Evolutionary conservation across 2,113 vertebrate species (phyloP), one percentile per base, ranked within the genome.

Genomic region (Nothoprocta pentlandii): DNA sequence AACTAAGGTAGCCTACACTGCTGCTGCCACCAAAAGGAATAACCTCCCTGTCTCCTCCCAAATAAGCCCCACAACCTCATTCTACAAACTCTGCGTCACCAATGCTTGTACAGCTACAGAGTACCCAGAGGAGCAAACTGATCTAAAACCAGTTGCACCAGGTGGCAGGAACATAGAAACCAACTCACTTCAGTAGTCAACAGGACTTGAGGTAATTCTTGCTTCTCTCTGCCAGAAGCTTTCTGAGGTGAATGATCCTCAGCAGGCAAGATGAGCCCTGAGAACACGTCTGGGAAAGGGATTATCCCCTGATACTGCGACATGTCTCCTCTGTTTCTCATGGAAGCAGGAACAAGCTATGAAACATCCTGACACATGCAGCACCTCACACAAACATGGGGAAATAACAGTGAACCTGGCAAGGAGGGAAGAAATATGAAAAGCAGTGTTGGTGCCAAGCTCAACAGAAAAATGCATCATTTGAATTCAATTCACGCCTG

Each of bases 321-420:
- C 58, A 16, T 19, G 12, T 46, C 69, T 90, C 61, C 12, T 11
- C 36, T 71, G 59, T 32, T 78, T 58, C 14, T 86, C 61, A 61
- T 3, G 7, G 74, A 91, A 80, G 36, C 46, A 42, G 0, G 0
- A 16, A 16, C 49, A 5, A 78, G 6, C 1, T 17, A 68, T 39
- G 46, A n/a, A 80, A 28, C 68, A 61, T 56, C 58, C 28, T 7
- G 4, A 80, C 75, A 63, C 32, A 36, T 0, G 12, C 8, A 68
- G 51, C 51, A 80, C 22, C 47, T 61, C 87, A 91, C 34, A 83
- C 3, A 42, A 73, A 56, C 23, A 51, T 0, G 11, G 28, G 82
- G 39, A 61, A 85, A 59, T 41, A 39, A 25, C 58, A 67, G 46
- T 1, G 0, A 87, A 16, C 64, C 44, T 13, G 36, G 17, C 2